Conservation (phyloP, 2,797 vertebrate species). For the Tapirus indicus region DNA sequence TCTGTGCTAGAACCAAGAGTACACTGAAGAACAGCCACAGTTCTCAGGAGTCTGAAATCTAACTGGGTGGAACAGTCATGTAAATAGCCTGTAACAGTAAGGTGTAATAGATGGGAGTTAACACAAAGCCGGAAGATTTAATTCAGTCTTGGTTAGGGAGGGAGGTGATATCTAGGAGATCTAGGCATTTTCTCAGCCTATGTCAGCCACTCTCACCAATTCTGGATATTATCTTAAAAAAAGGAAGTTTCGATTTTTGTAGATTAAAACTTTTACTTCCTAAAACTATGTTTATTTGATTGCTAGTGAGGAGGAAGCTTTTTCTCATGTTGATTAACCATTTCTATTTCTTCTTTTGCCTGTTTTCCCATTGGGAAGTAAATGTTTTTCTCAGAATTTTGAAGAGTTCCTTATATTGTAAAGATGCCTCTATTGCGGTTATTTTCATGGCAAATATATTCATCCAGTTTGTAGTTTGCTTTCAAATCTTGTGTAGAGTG, state of each 20-base stretch:
- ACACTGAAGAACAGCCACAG: neutral
- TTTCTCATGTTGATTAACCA: neutral
- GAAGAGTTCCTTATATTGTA: neutral
- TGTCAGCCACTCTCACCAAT: neutral
- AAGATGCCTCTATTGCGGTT: neutral
- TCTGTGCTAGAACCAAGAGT: neutral
- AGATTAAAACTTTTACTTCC: neutral
- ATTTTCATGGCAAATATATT: conserved; percentile 27
- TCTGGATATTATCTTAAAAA: neutral
- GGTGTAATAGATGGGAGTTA: neutral
- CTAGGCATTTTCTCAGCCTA: neutral
- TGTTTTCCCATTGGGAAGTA: neutral
- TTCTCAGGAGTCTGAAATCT: neutral
- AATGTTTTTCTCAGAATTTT: neutral
- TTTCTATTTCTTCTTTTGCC: conserved; percentile 7
- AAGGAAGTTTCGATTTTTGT: neutral
- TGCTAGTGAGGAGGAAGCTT: neutral
- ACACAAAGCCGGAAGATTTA: neutral
- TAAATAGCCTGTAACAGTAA: neutral
- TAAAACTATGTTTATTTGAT: conserved; percentile 5
- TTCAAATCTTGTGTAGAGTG: neutral
- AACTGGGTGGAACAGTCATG: neutral
- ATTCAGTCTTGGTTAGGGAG: neutral
- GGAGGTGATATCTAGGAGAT: neutral
- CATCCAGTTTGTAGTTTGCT: neutral